Evolutionary conservation across 2,797 vertebrate genomes (phyloP).

Genomic region (Strix occidentalis): DNA sequence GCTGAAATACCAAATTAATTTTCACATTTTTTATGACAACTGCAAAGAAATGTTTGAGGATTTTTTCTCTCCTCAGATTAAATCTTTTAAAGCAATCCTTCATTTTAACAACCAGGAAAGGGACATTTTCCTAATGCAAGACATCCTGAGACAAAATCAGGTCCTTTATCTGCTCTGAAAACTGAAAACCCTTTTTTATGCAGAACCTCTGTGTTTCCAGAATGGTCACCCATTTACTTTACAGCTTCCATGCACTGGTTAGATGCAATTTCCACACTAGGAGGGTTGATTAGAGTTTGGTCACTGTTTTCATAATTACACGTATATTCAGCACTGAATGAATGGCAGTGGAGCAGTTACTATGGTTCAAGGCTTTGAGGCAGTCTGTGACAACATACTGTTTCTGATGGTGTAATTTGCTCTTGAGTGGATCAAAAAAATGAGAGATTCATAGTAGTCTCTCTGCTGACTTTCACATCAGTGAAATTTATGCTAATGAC

Average conservation of each 20-base stretch:
- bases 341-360: not conserved
- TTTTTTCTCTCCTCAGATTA: not conserved
- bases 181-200: rapidly evolving
- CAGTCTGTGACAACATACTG: not conserved
- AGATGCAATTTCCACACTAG: not conserved
- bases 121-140: not conserved
- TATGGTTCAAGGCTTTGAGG: not conserved
- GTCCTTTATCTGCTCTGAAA: not conserved
- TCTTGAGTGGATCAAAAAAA: not conserved
- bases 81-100: not conserved
- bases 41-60: not conserved
- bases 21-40: not conserved
- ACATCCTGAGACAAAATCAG: not conserved
- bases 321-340: not conserved
- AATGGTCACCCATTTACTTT: not conserved
- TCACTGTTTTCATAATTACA: not conserved
- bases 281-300: not conserved
- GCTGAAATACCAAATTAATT: not conserved
- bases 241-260: not conserved
- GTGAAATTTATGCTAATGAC: not conserved
- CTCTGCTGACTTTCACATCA: not conserved
- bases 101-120: not conserved
- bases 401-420: not conserved
- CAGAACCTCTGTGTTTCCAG: not conserved
- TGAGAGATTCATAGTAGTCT: not conserved